phyloP scores from a whole-genome alignment of 2,113 vertebrate genomes.

The Callithrix jacchus region DNA sequence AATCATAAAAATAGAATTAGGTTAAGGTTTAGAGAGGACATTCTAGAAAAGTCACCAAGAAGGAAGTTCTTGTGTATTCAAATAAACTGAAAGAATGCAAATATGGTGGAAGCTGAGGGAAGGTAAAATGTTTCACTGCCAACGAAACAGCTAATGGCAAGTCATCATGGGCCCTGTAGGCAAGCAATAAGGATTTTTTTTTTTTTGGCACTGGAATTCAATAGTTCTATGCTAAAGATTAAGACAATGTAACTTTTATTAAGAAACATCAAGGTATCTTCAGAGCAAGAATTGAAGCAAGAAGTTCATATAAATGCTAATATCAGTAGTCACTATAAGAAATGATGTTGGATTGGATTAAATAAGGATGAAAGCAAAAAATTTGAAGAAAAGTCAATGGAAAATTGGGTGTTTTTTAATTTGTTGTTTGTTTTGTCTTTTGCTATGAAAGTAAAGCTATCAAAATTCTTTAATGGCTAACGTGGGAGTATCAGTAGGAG shows the following conservation, averaged over 20 bases:
- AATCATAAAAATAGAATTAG: background rate
- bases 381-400: background rate
- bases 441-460: background rate
- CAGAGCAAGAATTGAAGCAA: background rate
- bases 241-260: background rate
- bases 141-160: rapidly evolving
- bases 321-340: background rate
- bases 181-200: background rate
- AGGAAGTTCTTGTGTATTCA: background rate
- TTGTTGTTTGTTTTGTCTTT: background rate
- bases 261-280: background rate
- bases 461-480: background rate
- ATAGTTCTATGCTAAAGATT: background rate
- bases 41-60: background rate
- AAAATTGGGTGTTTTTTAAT: background rate
- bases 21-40: background rate
- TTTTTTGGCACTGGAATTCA: background rate
- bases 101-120: background rate
- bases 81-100: background rate
- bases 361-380: background rate
- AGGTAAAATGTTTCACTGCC: background rate
- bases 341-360: background rate
- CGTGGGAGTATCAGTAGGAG: background rate
- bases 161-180: no score
- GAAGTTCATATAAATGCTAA: background rate